phyloP scores from a whole-genome alignment of 1,140 invertebrate species.

The Temnothorax curvispinosus region DNA sequence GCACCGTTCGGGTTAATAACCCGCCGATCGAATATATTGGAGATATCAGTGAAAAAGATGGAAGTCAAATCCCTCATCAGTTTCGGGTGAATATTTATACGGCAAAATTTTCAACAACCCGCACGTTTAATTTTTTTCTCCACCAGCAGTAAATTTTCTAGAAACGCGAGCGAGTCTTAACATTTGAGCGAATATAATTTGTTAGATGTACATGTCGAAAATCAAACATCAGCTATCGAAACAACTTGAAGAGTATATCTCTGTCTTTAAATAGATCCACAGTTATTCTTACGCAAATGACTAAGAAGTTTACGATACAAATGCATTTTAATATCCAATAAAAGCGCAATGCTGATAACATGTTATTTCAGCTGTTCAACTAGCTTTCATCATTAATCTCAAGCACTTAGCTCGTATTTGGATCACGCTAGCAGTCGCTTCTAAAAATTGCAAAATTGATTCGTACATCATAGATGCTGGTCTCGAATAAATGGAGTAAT shows the following conservation, averaged over 20 bases:
- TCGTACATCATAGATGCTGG: not conserved
- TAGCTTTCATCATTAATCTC: constrained; percentile 4
- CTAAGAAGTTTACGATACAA: not conserved
- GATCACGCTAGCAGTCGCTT: not conserved
- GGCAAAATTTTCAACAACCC: not conserved
- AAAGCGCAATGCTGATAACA: not conserved
- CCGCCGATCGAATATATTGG: constrained; percentile 30
- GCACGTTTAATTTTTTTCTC: not conserved
- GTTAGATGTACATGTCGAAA: not conserved
- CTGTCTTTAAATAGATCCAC: not conserved
- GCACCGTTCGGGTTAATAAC: constrained; percentile 44
- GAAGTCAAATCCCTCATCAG: not conserved
- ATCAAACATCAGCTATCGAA: not conserved
- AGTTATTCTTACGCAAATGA: not conserved
- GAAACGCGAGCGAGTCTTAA: not conserved
- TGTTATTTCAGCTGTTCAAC: not conserved
- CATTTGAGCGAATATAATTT: not conserved
- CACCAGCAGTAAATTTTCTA: not conserved
- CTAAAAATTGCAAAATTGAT: constrained; percentile 7
- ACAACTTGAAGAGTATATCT: not conserved
- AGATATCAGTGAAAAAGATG: not conserved
- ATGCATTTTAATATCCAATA: constrained; percentile 10
- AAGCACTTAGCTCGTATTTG: not conserved
- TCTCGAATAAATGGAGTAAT: not conserved
- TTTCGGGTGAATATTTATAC: constrained; percentile 9